Conservation (phyloP, 2,113 vertebrate species). For the Polypterus senegalus region DNA sequence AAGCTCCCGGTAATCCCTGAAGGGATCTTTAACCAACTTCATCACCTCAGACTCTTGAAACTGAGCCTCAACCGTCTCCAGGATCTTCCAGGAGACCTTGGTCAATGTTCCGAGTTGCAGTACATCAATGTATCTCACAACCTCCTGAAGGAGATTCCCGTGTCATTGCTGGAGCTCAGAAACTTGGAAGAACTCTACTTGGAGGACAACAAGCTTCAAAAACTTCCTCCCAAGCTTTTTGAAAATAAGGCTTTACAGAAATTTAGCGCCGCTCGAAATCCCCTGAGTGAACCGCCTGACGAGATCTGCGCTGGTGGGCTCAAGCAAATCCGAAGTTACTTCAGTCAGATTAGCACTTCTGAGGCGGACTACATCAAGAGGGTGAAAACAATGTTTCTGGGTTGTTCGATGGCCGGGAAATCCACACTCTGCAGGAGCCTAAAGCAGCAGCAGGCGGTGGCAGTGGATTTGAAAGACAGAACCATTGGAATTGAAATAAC, state of each 20-base stretch:
- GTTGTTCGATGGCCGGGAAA: constrained; percentile 40
- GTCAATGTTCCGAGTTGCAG: constrained; percentile 29
- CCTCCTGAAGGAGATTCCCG: constrained; percentile 28
- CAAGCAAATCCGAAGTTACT: constrained; percentile 43
- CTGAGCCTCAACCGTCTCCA: constrained; percentile 42
- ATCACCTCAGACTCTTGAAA: constrained; percentile 36
- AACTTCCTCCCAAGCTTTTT: constrained; percentile 39
- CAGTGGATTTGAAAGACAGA: constrained; percentile 28
- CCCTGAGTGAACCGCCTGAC: constrained; percentile 33
- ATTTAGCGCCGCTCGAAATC: constrained; percentile 38
- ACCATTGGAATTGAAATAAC: constrained; percentile 49
- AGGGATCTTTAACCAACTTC: constrained; percentile 30
- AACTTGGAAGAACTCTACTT: constrained; percentile 33
- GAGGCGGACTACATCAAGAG: constrained; percentile 28
- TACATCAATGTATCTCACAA: constrained; percentile 50
- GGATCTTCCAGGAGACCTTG: constrained; percentile 38
- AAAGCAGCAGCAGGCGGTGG: constrained; percentile 20
- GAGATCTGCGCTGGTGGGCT: constrained; percentile 44
- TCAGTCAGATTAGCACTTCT: constrained; percentile 29
- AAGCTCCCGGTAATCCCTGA: constrained; percentile 32
- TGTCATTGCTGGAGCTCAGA: constrained; percentile 30
- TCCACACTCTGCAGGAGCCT: constrained; percentile 49
- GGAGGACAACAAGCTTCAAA: constrained; percentile 36
- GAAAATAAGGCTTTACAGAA: constrained; percentile 23
- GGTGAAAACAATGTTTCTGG: constrained; percentile 53